Evolutionary conservation across 2,888 invertebrate species (phyloP), one percentile per base, ranked within the genome.

Genomic region (Callosobruchus maculatus): DNA sequence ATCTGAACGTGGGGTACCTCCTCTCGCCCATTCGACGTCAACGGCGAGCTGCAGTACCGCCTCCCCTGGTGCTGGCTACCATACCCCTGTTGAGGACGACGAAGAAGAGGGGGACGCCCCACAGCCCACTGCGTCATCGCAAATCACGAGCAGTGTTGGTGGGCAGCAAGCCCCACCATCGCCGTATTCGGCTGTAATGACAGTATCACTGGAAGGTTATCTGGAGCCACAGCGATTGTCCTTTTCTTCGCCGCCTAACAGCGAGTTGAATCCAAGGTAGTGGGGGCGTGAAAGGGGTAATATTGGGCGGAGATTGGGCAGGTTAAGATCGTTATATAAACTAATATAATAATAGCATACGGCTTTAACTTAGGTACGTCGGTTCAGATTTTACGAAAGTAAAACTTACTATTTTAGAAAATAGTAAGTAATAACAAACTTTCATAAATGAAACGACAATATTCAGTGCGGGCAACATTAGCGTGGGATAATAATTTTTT

Each of bases 141-240:
- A 4, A n/a, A 20, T 67, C 26, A 66, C 71, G 13, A 67, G 89
- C 31, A 88, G 90, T 67, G 88, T 89, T 22, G 89, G 90, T 18
- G 84, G 90, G 20, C 88, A 90, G 78, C 89, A 83, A 84, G 87
- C 76, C 78, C 86, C 93, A 0, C 93, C 94, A 0, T 94, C 96
- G 0, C 95, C 96, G 0, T 95, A 94, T 76, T 95, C 96, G 0
- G 96, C 95, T 0, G 90, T 94, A 5, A 92, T 94, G 90, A 95
- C 96, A 0, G 92, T 94, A 5, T 94, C 95, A 0, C 90, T 95
- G 31, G 96, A 96, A 79, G 95, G 93, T 22, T 97, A 95, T 83
- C 89, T 96, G 78, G 96, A 97, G 82, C 94, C 95, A 0, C 92
- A 93, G 26, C 90, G 95, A 71, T 93, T 96, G 80, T 95, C 95